Conservation (phyloP, 1,140 invertebrate species). For the Atta colombica region DNA sequence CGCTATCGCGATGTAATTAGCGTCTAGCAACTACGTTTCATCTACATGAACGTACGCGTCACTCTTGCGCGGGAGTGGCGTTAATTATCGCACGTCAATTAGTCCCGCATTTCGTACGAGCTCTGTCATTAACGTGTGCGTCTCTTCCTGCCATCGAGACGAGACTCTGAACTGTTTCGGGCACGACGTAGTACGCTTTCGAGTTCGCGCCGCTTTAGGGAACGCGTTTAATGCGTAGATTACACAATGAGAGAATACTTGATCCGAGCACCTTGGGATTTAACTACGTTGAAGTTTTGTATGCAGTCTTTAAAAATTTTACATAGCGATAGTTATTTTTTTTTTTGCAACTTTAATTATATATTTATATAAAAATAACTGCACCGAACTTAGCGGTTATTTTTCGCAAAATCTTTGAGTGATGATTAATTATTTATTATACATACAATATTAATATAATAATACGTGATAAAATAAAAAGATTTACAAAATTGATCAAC, state of each 20-base stretch:
- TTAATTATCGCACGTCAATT: conserved; percentile 62
- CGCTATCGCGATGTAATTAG: conserved; percentile 37
- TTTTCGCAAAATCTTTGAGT: neutral
- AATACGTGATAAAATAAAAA: neutral
- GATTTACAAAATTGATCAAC: no score
- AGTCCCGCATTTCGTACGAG: conserved; percentile 25
- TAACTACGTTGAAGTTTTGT: conserved; percentile 10
- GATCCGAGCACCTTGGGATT: conserved; percentile 8
- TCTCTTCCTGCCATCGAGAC: conserved; percentile 25
- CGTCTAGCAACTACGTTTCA: conserved; percentile 18
- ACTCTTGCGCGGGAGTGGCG: conserved; percentile 17
- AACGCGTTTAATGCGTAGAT: conserved; percentile 8
- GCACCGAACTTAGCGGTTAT: neutral
- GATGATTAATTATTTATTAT: neutral
- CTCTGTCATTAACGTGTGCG: conserved; percentile 38
- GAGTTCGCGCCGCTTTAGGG: conserved; percentile 31
- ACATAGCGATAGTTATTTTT: neutral
- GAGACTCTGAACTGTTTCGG: conserved; percentile 22
- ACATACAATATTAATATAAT: neutral
- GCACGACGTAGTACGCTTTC: neutral
- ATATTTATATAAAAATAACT: neutral
- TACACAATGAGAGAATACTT: conserved; percentile 1
- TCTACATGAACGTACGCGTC: conserved; percentile 25
- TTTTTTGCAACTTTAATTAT: neutral
- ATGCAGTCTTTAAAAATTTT: neutral